phyloP scores from a whole-genome alignment of 2,888 invertebrate species.

The Synanthedon vespiformis region DNA sequence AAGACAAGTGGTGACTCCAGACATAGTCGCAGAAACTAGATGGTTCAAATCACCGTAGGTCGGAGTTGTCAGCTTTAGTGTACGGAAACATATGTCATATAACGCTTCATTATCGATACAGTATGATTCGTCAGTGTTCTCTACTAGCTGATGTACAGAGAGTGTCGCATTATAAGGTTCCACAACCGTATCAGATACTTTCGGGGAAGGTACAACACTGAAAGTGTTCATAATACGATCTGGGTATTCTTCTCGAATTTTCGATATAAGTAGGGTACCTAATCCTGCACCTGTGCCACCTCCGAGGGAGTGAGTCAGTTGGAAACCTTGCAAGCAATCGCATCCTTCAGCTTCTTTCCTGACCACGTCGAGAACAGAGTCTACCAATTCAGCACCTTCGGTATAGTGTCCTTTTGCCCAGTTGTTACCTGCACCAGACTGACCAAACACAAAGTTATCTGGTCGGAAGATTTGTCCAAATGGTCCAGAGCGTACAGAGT shows the following conservation, averaged over 20 bases:
- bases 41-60: conserved; percentile 86
- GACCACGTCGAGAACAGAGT: conserved; percentile 71
- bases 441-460: conserved; percentile 80
- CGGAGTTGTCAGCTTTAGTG: conserved; percentile 79
- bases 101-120: conserved; percentile 85
- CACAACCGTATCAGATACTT: conserved; percentile 83
- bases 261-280: conserved; percentile 79
- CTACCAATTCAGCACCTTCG: conserved; percentile 76
- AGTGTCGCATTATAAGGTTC: conserved; percentile 85
- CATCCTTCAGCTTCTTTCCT: conserved; percentile 76
- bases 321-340: conserved; percentile 77
- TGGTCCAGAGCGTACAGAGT: conserved; percentile 77
- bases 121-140: conserved; percentile 83
- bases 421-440: conserved; percentile 72
- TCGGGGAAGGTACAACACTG: conserved; percentile 80
- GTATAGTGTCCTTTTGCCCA: conserved; percentile 80
- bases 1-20: conserved; percentile 81
- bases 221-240: conserved; percentile 83
- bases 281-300: conserved; percentile 83
- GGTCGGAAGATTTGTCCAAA: conserved; percentile 81
- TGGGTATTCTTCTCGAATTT: conserved; percentile 82
- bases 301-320: conserved; percentile 78
- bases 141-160: conserved; percentile 81
- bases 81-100: conserved; percentile 84
- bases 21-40: conserved; percentile 80